Conservation (phyloP, 2,797 vertebrate genomes). For the Lates japonicus region DNA sequence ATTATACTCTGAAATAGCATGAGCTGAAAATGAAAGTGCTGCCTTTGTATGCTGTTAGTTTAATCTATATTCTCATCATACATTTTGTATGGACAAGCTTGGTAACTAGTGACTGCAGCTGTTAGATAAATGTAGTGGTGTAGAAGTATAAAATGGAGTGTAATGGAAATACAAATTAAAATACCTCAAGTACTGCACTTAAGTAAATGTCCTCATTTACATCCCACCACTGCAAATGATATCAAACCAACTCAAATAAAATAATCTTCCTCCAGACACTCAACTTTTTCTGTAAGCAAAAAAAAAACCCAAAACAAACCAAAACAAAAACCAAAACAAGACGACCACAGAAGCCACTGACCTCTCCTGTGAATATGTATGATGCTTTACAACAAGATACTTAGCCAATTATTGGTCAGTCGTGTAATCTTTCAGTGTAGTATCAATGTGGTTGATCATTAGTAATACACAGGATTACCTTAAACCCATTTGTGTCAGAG, state of each 20-base stretch:
- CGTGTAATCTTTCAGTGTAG: conserved; percentile 77
- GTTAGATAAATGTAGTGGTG: neutral
- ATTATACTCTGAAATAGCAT: neutral
- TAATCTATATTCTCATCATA: neutral
- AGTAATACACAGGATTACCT: conserved; percentile 69
- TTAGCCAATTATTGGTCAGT: conserved; percentile 69
- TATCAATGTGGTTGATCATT: conserved; percentile 86
- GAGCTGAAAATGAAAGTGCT: neutral
- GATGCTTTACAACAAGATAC: conserved; percentile 58
- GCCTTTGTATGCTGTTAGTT: neutral
- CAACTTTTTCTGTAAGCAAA: conserved; percentile 9
- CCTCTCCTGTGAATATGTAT: conserved; percentile 40
- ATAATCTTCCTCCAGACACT: neutral
- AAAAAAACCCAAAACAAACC: too few species aligned
- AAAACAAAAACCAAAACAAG: neutral
- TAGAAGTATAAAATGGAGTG: neutral
- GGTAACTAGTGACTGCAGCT: neutral
- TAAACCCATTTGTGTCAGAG: conserved; percentile 47
- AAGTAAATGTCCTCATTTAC: neutral
- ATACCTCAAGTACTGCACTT: neutral
- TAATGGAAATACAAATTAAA: neutral
- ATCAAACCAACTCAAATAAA: neutral
- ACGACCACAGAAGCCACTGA: conserved; percentile 15
- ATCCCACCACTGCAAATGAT: neutral
- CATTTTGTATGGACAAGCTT: neutral